phyloP scores from a whole-genome alignment of 2,888 invertebrate species.

The Dysmachus trigonus region DNA sequence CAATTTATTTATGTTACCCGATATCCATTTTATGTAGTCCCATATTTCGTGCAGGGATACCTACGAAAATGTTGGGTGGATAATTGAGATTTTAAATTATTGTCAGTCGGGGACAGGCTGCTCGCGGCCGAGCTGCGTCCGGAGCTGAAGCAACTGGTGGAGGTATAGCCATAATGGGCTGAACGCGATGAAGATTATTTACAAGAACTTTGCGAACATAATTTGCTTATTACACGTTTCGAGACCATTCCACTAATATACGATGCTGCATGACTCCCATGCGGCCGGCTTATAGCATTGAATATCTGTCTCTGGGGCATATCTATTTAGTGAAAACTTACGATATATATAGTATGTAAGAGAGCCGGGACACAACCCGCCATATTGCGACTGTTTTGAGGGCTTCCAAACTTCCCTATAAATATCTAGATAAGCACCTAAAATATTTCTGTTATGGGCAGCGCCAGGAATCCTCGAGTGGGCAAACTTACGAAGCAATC shows the following conservation, averaged over 20 bases:
- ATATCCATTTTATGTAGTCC: slow-evolving; percentile 43
- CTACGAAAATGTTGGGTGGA: slow-evolving; percentile 42
- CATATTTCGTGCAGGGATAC: slow-evolving; percentile 31
- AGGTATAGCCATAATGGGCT: neutral
- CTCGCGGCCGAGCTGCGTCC: neutral
- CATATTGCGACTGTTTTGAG: neutral
- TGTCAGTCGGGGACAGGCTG: slow-evolving; percentile 42
- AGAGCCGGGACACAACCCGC: neutral
- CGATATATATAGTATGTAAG: no score
- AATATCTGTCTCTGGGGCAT: slow-evolving; percentile 22
- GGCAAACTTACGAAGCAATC: slow-evolving; percentile 5
- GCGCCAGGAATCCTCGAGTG: neutral
- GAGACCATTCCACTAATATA: slow-evolving; percentile 36
- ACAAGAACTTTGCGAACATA: slow-evolving; percentile 40
- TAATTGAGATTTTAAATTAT: slow-evolving; percentile 46
- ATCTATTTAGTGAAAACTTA: slow-evolving; percentile 29
- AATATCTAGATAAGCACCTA: neutral
- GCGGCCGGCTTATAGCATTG: neutral
- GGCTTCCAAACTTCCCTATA: neutral
- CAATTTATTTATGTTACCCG: slow-evolving; percentile 46
- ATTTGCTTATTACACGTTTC: slow-evolving; percentile 45
- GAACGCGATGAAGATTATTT: slow-evolving; percentile 40
- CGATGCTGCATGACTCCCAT: slow-evolving; percentile 17
- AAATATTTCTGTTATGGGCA: neutral
- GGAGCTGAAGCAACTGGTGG: neutral